Conservation (phyloP, 2,888 invertebrate genomes). For the Synergus japonicus region DNA sequence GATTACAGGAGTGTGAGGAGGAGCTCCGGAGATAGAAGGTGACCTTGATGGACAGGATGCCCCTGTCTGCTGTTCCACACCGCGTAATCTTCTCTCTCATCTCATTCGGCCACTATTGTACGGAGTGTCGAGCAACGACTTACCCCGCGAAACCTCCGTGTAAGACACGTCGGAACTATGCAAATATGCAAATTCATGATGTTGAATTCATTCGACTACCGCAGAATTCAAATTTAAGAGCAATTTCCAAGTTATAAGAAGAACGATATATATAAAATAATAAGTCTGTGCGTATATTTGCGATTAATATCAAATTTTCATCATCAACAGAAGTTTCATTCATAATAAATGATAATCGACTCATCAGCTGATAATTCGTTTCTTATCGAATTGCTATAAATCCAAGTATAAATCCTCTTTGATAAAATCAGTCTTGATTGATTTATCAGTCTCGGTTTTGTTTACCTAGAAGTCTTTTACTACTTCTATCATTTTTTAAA, state of each 20-base stretch:
- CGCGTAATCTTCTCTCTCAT: conserved; percentile 70
- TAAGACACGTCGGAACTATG: conserved; percentile 19
- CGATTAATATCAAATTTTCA: neutral
- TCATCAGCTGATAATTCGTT: no score
- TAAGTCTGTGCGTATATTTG: no score
- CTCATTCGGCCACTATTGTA: conserved; percentile 66
- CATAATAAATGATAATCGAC: no score
- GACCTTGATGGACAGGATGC: conserved; percentile 73
- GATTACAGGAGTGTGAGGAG: conserved; percentile 62
- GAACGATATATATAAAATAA: no score
- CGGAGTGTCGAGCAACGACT: conserved; percentile 67
- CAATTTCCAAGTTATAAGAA: no score
- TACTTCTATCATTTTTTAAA: no score
- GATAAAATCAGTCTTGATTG: neutral
- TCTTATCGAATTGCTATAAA: neutral
- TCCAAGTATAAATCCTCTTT: neutral
- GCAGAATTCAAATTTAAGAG: no score
- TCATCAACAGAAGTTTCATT: neutral
- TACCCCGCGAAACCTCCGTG: conserved; percentile 50
- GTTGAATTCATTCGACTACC: conserved; percentile 17
- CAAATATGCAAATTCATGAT: neutral
- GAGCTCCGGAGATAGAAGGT: conserved; percentile 65
- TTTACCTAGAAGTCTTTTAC: neutral
- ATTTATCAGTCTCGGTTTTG: neutral
- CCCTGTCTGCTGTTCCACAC: conserved; percentile 66